Conservation (phyloP, 2,113 vertebrate species). For the Struthidea cinerea region DNA sequence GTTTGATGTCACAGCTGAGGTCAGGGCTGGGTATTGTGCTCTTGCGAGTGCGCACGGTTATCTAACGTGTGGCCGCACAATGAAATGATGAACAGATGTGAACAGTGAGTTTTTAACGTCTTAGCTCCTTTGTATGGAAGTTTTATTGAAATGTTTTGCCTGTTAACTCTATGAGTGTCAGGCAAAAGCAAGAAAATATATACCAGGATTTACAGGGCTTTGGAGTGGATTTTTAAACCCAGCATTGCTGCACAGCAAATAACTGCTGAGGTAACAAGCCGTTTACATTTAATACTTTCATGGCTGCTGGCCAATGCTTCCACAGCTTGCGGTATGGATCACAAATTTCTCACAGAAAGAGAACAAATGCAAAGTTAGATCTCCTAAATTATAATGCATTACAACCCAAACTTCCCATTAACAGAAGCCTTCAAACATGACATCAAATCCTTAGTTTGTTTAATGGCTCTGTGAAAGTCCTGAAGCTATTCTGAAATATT, state of each 20-base stretch:
- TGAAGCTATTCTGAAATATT: neutral
- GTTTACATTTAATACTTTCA: slow-evolving; percentile 19
- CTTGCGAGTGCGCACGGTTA: slow-evolving; percentile 63
- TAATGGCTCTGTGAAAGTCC: neutral
- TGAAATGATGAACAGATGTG: slow-evolving; percentile 78
- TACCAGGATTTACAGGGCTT: slow-evolving; percentile 43
- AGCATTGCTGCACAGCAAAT: neutral
- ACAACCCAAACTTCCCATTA: neutral
- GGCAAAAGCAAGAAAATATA: neutral
- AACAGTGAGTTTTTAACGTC: slow-evolving; percentile 71
- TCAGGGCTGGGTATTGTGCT: slow-evolving; percentile 56
- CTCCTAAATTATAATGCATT: slow-evolving; percentile 7
- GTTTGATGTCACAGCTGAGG: slow-evolving; percentile 73
- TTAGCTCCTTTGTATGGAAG: slow-evolving; percentile 62
- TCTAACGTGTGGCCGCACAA: slow-evolving; percentile 61
- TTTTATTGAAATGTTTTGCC: slow-evolving; percentile 71
- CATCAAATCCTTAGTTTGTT: neutral
- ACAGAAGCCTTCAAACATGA: neutral
- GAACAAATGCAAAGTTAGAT: slow-evolving; percentile 11
- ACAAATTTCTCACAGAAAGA: neutral
- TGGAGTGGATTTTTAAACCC: slow-evolving; percentile 34
- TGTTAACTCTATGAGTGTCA: slow-evolving; percentile 67
- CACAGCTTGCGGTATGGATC: neutral
- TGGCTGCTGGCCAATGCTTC: slow-evolving; percentile 37
- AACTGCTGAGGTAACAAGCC: slow-evolving; percentile 11